Base-by-base conservation (phyloP, 2,113 vertebrate species). In the Phaetusa simplex region DNA sequence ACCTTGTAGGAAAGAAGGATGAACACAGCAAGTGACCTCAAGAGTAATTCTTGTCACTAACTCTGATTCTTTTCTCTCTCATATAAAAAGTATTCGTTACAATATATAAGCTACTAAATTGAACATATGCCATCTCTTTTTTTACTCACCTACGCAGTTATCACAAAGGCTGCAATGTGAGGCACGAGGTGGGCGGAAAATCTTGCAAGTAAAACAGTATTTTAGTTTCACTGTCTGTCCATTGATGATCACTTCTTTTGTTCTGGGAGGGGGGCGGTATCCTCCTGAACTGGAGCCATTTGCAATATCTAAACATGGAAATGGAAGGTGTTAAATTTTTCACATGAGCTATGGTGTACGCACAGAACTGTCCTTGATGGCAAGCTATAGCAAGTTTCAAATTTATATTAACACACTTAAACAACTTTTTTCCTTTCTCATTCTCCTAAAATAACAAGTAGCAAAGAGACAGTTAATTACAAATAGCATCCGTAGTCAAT, bases 181-280 rank as follows among this genome's bases (percentile, higher is more conserved):
- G 98, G 99, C 99, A 94, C 99, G 99, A 59, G 99, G 99, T 40
- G 99, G 99, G 96, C 99, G 99, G 98, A 99, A 99, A 98, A 99
- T 99, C 98, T 99, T 99, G 98, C 99, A 99, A 97, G 99, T 99
- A 98, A 99, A 99, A 98, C 99, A 99, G 78, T 99, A 99, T 97
- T 99, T 99, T 83, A 99, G 98, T 96, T 99, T 99, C 96, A 99
- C 99, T 21, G 99, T 99, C 98, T 99, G 99, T 69, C 99, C 99
- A 70, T 99, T 99, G 98, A 99, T 99, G 94, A 99, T 97, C 93
- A 99, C 98, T 98, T 99, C 99, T 97, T 98, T 99, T 90, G 99
- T 99, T 98, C 99, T 98, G 97, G 99, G 99, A 95, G 99, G 99
- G 29, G 99, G 99, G 70, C 99, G 98, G 97, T 99, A 99, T 96